Conservation (phyloP, 2,113 vertebrate genomes). For the Brachionichthys hirsutus region DNA sequence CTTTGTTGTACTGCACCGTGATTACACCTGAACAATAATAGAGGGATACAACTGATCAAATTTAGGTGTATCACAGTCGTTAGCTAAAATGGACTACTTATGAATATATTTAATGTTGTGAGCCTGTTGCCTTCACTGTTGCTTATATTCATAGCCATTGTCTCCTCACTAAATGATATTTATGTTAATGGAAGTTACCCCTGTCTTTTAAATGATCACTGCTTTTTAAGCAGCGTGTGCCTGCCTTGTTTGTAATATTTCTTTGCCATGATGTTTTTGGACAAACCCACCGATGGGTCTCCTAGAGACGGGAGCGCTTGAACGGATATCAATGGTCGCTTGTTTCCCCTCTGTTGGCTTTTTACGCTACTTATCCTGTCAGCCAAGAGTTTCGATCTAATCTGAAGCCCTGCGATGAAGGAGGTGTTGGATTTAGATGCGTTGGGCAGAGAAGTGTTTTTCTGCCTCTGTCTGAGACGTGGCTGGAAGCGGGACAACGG, state of each 20-base stretch:
- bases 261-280: conserved; percentile 29
- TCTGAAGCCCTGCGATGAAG: neutral
- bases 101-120: too few relatives aligned
- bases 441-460: neutral
- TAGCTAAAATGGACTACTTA: too few relatives aligned
- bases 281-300: conserved; percentile 32
- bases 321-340: neutral
- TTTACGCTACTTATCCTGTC: conserved; percentile 5
- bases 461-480: neutral
- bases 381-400: too few relatives aligned
- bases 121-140: too few relatives aligned
- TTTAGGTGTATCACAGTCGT: too few relatives aligned
- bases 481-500: conserved; percentile 31
- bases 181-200: too few relatives aligned
- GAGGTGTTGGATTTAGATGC: conserved; percentile 5
- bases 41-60: too few relatives aligned
- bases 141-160: too few relatives aligned
- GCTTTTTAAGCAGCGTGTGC: conserved; percentile 3
- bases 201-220: too few relatives aligned
- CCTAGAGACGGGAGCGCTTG: conserved; percentile 25
- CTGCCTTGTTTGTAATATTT: conserved; percentile 28
- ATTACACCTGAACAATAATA: too few relatives aligned
- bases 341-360: conserved; percentile 7
- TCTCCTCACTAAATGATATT: too few relatives aligned
- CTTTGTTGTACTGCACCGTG: too few relatives aligned